A percentile compares a stretch with the other conserved stretches of the same genome.
Conservation (phyloP, 2,113 vertebrate genomes). For the Ochotona curzoniae region DNA sequence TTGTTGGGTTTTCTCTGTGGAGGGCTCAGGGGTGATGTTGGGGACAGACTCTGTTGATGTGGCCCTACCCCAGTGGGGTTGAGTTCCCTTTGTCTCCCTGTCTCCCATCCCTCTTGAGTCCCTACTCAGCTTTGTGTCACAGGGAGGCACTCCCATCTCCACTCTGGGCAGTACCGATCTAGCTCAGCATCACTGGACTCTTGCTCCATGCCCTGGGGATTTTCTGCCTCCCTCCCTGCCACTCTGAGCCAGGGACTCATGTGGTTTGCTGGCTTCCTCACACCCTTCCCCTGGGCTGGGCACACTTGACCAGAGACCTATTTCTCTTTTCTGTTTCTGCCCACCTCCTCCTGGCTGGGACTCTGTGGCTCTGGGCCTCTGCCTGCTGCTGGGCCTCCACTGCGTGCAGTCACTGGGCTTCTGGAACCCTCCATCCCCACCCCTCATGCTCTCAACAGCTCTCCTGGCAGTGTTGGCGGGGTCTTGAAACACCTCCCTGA, state of each 20-base stretch:
- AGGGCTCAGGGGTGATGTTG: neutral
- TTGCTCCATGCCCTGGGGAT: neutral
- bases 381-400: neutral
- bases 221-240: neutral
- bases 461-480: neutral
- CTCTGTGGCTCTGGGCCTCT: neutral
- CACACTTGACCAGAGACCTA: neutral
- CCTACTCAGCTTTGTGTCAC: neutral
- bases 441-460: neutral
- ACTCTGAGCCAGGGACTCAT: neutral
- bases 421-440: no score
- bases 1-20: neutral
- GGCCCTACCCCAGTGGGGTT: neutral
- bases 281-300: neutral
- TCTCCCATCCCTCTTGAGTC: no score
- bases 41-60: neutral
- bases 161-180: neutral
- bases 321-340: neutral
- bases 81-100: fast-evolving
- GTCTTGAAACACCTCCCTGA: constrained; percentile 1
- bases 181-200: neutral
- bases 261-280: neutral
- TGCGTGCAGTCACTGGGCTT: no score
- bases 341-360: neutral
- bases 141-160: fast-evolving